Evolutionary conservation across 1,140 invertebrate genomes (phyloP).

Genomic region (Zaprionus nigranus): DNA sequence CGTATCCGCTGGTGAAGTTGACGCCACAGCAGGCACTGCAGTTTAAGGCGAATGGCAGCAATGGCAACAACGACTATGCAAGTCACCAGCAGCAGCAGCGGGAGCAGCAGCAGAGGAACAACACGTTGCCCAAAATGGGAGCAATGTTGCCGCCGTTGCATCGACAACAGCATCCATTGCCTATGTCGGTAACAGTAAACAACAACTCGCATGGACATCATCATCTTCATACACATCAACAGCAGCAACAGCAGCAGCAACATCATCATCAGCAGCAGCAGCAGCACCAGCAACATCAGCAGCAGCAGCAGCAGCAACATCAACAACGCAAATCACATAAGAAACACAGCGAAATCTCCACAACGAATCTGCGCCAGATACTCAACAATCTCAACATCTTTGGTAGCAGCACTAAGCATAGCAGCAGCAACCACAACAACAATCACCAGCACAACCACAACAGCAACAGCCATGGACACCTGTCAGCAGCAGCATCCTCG

Average conservation of each 20-base stretch:
- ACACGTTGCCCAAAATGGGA: conserved; percentile 70
- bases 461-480: conserved; percentile 32
- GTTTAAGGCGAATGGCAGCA: conserved; percentile 52
- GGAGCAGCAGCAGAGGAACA: conserved; percentile 46
- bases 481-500: conserved; percentile 18
- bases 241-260: conserved; percentile 40
- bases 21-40: conserved; percentile 79
- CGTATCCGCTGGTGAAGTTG: conserved; percentile 91
- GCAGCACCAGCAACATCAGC: conserved; percentile 34
- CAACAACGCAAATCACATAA: conserved; percentile 78
- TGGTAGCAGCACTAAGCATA: conserved; percentile 85
- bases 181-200: conserved; percentile 38
- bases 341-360: conserved; percentile 79
- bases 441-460: conserved; percentile 25
- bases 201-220: conserved; percentile 22
- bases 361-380: conserved; percentile 90
- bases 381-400: conserved; percentile 93
- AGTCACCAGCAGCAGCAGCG: conserved; percentile 34
- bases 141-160: conserved; percentile 43
- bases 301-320: conserved; percentile 43
- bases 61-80: conserved; percentile 36
- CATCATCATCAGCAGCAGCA: conserved; percentile 45
- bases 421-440: conserved; percentile 44
- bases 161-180: conserved; percentile 76
- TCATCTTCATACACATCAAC: conserved; percentile 40